Evolutionary conservation across 2,888 invertebrate genomes (phyloP).

Genomic region (Megamerina dolium): DNA sequence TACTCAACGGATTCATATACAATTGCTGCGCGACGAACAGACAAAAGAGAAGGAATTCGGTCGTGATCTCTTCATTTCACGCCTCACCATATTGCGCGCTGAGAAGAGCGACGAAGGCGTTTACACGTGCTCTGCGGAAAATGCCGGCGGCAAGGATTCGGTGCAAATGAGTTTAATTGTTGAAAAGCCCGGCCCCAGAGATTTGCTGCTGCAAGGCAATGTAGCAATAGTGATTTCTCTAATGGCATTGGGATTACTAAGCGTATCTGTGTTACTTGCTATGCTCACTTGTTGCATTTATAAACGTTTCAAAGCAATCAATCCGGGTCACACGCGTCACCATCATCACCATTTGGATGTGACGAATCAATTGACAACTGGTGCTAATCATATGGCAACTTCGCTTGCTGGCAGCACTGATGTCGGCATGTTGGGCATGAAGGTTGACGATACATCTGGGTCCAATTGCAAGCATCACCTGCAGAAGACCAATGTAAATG

Average conservation of each 20-base stretch:
- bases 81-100: slow-evolving; percentile 60
- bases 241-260: slow-evolving; percentile 39
- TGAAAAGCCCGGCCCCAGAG: slow-evolving; percentile 32
- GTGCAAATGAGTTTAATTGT: slow-evolving; percentile 55
- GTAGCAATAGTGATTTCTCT: slow-evolving; percentile 37
- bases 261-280: slow-evolving; percentile 38
- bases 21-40: slow-evolving; percentile 41
- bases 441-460: slow-evolving; percentile 12
- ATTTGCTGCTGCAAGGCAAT: slow-evolving; percentile 35
- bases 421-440: slow-evolving; percentile 17
- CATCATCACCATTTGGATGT: slow-evolving; percentile 29
- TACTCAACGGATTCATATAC: slow-evolving; percentile 32
- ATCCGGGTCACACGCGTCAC: slow-evolving; percentile 30
- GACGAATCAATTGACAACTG: slow-evolving; percentile 20
- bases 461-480: slow-evolving; percentile 21
- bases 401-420: slow-evolving; percentile 25
- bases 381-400: slow-evolving; percentile 18
- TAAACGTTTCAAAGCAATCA: slow-evolving; percentile 35
- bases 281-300: slow-evolving; percentile 41
- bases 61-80: slow-evolving; percentile 37
- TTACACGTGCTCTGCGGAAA: slow-evolving; percentile 74
- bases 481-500: slow-evolving; percentile 23
- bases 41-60: slow-evolving; percentile 37
- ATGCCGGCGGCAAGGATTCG: slow-evolving; percentile 71
- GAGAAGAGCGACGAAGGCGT: slow-evolving; percentile 63